These are phyloP conservation scores for Schizaphis graminum DNA, from an alignment of 2,888 invertebrate genomes.

Conservation along the genomic window DNA sequence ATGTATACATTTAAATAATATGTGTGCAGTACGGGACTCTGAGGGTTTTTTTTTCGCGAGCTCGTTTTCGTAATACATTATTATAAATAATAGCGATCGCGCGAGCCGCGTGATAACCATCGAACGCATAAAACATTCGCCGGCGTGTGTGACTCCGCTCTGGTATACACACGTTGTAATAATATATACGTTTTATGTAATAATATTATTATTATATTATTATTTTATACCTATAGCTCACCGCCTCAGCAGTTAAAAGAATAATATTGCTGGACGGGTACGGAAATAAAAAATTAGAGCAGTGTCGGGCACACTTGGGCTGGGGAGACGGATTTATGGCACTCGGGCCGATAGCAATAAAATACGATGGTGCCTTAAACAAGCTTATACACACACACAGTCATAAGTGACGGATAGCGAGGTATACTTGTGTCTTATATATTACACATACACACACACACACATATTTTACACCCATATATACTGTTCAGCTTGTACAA, in stretches of 20 bases:
- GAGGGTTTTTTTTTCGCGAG: not conserved
- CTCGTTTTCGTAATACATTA: conserved; percentile 18
- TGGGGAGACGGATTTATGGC: conserved; percentile 29
- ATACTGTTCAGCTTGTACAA: not conserved
- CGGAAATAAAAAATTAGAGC: conserved; percentile 7
- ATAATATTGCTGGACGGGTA: not conserved
- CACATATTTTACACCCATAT: no score
- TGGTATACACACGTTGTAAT: no score
- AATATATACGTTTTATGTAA: not conserved
- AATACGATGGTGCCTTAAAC: conserved; percentile 8
- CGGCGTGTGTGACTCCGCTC: not conserved
- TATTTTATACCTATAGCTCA: not conserved
- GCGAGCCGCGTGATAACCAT: conserved; percentile 26
- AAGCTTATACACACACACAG: not conserved
- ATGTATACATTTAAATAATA: not conserved
- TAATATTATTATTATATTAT: not conserved
- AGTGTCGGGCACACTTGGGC: not conserved
- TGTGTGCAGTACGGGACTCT: not conserved
- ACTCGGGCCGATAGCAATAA: conserved; percentile 18
- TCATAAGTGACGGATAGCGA: not conserved
- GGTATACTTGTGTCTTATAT: not conserved
- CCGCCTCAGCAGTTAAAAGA: not conserved
- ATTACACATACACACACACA: no score
- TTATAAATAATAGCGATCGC: conserved; percentile 34
- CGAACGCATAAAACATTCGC: conserved; percentile 39